Conservation (phyloP, 2,113 vertebrate genomes). For the Sterrhoptilus dennistouni region DNA sequence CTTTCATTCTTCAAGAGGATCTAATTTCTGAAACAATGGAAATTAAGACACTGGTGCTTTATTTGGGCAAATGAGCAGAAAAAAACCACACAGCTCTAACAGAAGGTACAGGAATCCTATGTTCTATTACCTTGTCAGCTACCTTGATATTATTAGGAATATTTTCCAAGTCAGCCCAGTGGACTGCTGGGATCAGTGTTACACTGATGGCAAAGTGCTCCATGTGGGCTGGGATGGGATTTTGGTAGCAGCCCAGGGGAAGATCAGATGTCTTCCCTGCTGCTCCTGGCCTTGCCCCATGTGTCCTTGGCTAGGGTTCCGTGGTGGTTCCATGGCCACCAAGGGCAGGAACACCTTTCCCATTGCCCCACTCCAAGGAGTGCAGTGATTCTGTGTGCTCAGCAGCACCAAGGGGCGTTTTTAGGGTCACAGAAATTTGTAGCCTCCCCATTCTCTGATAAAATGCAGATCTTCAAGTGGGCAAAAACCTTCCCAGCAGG, state of each 20-base stretch:
- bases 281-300: neutral
- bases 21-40: conserved; percentile 67
- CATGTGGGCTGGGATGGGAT: neutral
- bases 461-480: neutral
- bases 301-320: neutral
- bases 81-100: conserved; percentile 19
- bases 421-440: neutral
- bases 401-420: accelerated
- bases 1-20: conserved; percentile 66
- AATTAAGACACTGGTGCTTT: conserved; percentile 68
- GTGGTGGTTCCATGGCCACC: accelerated
- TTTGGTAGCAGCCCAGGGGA: neutral
- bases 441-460: neutral
- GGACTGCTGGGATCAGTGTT: neutral
- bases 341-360: neutral
- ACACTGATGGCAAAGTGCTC: neutral
- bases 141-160: conserved; percentile 46
- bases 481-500: neutral
- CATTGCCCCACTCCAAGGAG: accelerated
- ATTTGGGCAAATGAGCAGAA: conserved; percentile 62
- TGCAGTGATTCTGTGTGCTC: neutral
- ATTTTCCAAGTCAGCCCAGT: conserved; percentile 42
- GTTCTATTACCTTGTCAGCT: conserved; percentile 36
- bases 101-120: conserved; percentile 5
- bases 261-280: neutral